Evolutionary conservation across 2,113 vertebrate genomes (phyloP), one percentile per base, ranked within the genome.

Genomic region (Cavia aperea): DNA sequence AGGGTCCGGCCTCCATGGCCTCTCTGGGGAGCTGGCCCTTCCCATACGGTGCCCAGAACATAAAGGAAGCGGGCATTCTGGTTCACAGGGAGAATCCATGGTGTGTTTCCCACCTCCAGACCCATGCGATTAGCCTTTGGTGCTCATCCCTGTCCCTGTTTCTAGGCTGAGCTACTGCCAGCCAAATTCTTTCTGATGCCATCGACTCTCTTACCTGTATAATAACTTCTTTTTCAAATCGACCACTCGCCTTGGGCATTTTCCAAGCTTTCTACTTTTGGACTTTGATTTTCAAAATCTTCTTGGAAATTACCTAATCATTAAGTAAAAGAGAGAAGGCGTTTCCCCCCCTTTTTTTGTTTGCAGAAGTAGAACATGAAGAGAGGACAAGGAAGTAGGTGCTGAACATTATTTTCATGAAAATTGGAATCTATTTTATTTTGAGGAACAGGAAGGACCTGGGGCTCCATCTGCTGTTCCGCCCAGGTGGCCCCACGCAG

Each of bases 391-490:
- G 33, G 66, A 70, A 78, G 29, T 43, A 54, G 56, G 8, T 83
- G 81, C 73, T 95, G 56, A 88, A 83, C 26, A 81, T 92, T 43
- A 73, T 56, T 94, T 89, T 93, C 89, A 73, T 86, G 60, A 46
- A 86, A 90, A 62, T 87, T 73, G 33, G 60, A 39, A 77, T 91
- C 79, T 86, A 5, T 81, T 94, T 87, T 46, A 82, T 92, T 86
- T 51, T 70, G 89, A 88, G 77, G 83, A 72, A 33, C 19, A 62
- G 86, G 31, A 73, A 86, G 66, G 88, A 79, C 81, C 75, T 79
- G 68, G 39, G 6, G 5, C 63, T 70, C 84, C 82, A 49, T 70
- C 85, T 90, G 92, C 70, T 21, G 23, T 3, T 87, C 63, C 12
- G 2, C 73, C 70, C 49, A 56, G 62, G 92, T 88, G 93, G 58